These are phyloP conservation scores for Oryctes rhinoceros DNA, from an alignment of 1,140 invertebrate genomes.

Conservation along the genomic window DNA sequence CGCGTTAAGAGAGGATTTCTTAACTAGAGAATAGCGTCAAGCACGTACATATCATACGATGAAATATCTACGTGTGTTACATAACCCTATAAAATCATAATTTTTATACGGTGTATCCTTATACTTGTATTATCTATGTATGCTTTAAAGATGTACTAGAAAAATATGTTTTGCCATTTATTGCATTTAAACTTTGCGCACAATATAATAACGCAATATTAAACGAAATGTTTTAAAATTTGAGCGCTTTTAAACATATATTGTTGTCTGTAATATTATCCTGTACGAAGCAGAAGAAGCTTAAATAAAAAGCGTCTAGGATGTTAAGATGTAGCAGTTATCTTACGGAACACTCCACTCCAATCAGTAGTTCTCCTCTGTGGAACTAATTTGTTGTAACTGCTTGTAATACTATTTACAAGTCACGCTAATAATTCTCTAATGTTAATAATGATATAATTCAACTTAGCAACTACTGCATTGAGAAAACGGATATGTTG, in stretches of 20 bases:
- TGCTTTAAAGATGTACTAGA: not conserved
- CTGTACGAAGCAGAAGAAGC: not conserved
- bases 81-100: not conserved
- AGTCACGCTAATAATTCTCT: too few species aligned
- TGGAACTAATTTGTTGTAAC: too few species aligned
- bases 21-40: not conserved
- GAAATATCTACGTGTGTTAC: not conserved
- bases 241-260: not conserved
- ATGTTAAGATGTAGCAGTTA: too few species aligned
- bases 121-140: not conserved
- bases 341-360: too few species aligned
- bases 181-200: not conserved
- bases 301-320: not conserved
- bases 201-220: not conserved
- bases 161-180: constrained; percentile 9
- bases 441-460: too few species aligned
- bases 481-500: too few species aligned
- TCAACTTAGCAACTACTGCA: too few species aligned
- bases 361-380: too few species aligned
- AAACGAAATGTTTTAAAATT: not conserved
- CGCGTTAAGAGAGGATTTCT: not conserved
- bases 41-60: constrained; percentile 2
- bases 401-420: too few species aligned
- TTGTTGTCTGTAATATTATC: not conserved
- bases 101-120: not conserved